Percentiles rank a stretch among this genome's conserved stretches.
Conservation (phyloP, 2,797 vertebrate species). For the Sphenopsis melanotis region DNA sequence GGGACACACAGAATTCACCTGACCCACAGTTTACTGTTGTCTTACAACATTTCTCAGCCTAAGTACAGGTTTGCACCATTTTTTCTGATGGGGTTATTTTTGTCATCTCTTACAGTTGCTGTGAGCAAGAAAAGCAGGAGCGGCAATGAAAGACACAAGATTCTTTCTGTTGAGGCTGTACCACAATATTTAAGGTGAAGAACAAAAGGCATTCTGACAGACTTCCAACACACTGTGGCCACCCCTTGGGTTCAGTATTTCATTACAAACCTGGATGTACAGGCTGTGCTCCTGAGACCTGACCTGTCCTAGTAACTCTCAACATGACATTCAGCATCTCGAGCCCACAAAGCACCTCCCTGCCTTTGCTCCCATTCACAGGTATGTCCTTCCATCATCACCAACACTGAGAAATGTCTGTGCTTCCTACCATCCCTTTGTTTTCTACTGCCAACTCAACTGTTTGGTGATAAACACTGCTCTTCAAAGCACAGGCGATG, state of each 20-base stretch:
- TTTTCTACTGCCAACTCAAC: background rate
- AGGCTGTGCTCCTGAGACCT: background rate
- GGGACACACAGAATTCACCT: background rate
- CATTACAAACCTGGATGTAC: accelerated
- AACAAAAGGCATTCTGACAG: background rate
- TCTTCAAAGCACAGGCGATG: background rate
- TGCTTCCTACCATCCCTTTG: background rate
- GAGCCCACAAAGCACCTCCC: background rate
- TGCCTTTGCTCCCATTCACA: background rate
- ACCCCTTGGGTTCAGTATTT: background rate
- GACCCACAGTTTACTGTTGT: accelerated
- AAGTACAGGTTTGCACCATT: background rate
- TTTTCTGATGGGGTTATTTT: background rate
- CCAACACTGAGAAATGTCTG: background rate
- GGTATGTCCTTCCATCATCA: background rate
- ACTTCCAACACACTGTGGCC: accelerated
- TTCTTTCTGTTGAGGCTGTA: background rate
- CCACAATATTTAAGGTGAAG: background rate
- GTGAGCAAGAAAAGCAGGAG: background rate
- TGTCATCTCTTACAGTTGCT: background rate
- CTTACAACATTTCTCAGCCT: background rate
- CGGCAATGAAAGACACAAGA: background rate
- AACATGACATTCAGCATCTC: accelerated
- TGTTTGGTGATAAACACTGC: background rate
- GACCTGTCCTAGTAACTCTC: background rate